phyloP scores from a whole-genome alignment of 2,888 invertebrate species.

The Fragum sueziense region DNA sequence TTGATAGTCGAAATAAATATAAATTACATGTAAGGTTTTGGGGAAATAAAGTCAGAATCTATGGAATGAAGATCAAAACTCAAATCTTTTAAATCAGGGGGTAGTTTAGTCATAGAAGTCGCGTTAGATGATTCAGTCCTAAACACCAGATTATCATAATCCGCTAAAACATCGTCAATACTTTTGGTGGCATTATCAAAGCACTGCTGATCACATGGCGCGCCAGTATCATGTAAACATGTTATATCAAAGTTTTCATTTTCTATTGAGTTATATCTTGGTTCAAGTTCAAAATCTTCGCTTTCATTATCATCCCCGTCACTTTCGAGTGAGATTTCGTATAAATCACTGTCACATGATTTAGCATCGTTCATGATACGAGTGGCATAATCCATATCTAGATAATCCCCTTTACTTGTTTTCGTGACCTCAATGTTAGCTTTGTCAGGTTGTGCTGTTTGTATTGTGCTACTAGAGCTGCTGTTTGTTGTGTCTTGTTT shows the following conservation, averaged over 20 bases:
- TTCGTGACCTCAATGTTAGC: background rate
- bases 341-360: background rate
- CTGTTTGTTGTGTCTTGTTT: background rate
- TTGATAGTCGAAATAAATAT: too few relatives aligned
- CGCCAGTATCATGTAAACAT: background rate
- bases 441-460: background rate
- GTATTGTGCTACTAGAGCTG: background rate
- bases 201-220: conserved; percentile 1
- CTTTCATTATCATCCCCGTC: conserved; percentile 9
- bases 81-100: background rate
- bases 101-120: background rate
- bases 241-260: conserved; percentile 43
- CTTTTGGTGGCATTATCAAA: conserved; percentile 12
- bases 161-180: conserved; percentile 17
- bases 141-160: conserved; percentile 18
- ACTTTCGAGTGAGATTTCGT: conserved; percentile 31
- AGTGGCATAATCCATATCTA: conserved; percentile 44
- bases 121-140: background rate
- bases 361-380: conserved; percentile 1
- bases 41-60: background rate
- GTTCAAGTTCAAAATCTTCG: conserved; percentile 11
- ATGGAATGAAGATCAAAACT: background rate
- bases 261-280: conserved; percentile 44
- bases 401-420: conserved; percentile 23
- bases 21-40: conserved; percentile 1